phyloP scores from a whole-genome alignment of 2,113 vertebrate species.

The Oxyura jamaicensis region DNA sequence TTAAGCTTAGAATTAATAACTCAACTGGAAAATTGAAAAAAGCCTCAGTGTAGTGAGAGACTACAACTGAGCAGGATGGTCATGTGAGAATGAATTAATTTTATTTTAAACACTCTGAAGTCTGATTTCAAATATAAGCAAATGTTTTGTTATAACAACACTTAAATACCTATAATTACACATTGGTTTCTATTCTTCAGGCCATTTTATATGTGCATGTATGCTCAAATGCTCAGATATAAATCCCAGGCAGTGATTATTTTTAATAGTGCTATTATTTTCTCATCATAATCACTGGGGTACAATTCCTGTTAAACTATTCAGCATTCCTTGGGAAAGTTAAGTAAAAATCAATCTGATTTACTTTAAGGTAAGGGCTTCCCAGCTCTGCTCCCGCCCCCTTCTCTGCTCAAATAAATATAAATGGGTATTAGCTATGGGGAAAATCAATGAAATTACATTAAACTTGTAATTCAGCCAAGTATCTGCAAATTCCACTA shows the following conservation, averaged over 20 bases:
- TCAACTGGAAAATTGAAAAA: neutral
- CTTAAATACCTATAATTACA: neutral
- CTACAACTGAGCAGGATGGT: neutral
- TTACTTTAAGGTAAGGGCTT: conserved; percentile 15
- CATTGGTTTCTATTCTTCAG: neutral
- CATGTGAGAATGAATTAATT: neutral
- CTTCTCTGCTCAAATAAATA: conserved; percentile 40
- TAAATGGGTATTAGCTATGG: neutral
- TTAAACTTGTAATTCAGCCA: conserved; percentile 35
- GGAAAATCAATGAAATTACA: conserved; percentile 40
- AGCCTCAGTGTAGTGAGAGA: neutral
- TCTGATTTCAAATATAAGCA: neutral
- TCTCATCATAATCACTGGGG: conserved; percentile 1
- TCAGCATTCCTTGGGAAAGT: conserved; percentile 24
- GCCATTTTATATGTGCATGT: neutral
- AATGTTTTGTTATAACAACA: neutral
- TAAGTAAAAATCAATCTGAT: conserved; percentile 51
- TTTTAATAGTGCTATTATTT: conserved; percentile 35
- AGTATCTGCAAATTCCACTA: conserved; percentile 32
- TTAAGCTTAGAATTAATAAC: neutral
- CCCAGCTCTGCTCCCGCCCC: neutral
- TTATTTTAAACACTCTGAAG: neutral
- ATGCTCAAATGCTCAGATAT: neutral
- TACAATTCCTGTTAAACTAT: neutral
- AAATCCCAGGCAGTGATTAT: neutral